Base-by-base conservation (phyloP, 2,888 invertebrate species). In the Mongoloraphidia duomilia region DNA sequence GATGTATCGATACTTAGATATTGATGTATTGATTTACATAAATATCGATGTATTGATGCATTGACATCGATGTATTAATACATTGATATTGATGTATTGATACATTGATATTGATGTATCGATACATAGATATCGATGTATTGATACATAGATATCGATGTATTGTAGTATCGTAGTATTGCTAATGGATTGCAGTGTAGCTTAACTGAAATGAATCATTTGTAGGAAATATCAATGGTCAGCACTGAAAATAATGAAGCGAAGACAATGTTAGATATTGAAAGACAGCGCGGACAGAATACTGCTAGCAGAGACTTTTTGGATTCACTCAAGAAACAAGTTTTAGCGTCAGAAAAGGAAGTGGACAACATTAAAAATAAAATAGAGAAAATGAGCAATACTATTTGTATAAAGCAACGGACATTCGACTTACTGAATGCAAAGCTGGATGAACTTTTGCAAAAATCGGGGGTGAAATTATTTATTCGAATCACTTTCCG, bases 231-330 rank as follows among this genome's bases (percentile, higher is more conserved):
- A 51, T 57, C 67, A 5, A 57, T 77, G 41, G 67, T 68, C 50
- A 62, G 71, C 47, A 67, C 72, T 55, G 80, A 81, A 61, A 79
- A 79, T 55, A 67, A 71, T 37, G 75, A 76, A 55, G 76, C 77
- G 1, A 74, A 72, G 53, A 61, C 73, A 49, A 63, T 74, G 61
- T 66, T 71, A 54, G 79, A 79, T 59, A 75, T 76, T 48, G 82
- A 79, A 58, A 71, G 69, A 53, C 70, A 69, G 51, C 63, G 61
- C 50, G 57, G 55, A 11, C 50, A 54, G 5, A 64, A 63, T 47
- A 58, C 57, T 14, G 61, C 62, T 41, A 52, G 55, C 6, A 64
- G 61, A 46, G 58, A 55, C 34, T 62, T 66, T 35, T 55, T 72
- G 39, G 59, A 67, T 2, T 67, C 70, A 39, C 51, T 67, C 8